Evolutionary conservation across 2,113 vertebrate species (phyloP).

Genomic region (Aegithalos caudatus): DNA sequence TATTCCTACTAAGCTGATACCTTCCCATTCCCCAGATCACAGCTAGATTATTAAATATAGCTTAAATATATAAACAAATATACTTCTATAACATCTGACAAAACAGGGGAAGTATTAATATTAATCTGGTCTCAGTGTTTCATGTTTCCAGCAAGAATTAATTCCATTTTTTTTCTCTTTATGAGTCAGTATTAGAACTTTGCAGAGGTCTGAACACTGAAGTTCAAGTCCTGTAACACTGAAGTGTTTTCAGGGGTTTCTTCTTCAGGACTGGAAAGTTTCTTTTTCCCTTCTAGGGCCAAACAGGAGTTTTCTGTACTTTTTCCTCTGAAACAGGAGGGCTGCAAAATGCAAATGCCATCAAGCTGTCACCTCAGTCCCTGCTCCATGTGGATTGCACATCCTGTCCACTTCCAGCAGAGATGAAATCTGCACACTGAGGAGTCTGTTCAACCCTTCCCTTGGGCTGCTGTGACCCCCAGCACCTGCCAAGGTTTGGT

Average conservation of each 20-base stretch:
- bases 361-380: background rate
- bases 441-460: background rate
- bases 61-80: background rate
- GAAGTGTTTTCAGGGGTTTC: background rate
- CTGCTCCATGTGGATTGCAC: background rate
- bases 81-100: background rate
- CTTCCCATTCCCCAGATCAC: background rate
- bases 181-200: background rate
- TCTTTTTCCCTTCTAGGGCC: no score
- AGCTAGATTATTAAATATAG: background rate
- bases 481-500: background rate
- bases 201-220: background rate
- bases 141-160: background rate
- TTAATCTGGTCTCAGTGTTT: background rate
- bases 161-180: background rate
- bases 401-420: background rate
- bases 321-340: background rate
- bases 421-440: background rate
- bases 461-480: background rate
- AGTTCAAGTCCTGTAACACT: background rate
- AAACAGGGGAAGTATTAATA: background rate
- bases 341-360: background rate
- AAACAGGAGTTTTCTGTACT: background rate
- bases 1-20: background rate
- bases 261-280: background rate